A percentile compares a stretch with the other conserved stretches of the same genome.
phyloP scores from a whole-genome alignment of 2,888 invertebrate genomes.

The Pseudococcus jackbeardsleyi region DNA sequence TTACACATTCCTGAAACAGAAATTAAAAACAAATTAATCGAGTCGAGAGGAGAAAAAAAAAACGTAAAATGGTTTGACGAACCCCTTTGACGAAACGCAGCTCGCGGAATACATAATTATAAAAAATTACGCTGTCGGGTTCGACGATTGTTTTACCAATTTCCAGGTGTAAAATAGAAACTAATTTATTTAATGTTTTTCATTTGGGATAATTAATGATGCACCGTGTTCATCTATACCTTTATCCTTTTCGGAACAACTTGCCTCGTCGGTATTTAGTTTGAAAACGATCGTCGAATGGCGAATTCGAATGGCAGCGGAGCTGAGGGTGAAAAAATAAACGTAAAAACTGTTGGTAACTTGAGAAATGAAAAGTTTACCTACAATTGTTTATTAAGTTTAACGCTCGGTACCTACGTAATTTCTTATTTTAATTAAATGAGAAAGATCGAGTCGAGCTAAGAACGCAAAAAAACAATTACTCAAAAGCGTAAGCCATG shows the following conservation, averaged over 20 bases:
- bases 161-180: neutral
- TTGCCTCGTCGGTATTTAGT: neutral
- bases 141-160: neutral
- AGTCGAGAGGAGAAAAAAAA: no score
- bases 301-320: no score
- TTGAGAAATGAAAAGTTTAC: slow-evolving; percentile 3
- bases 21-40: no score
- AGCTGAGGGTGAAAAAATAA: no score
- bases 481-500: neutral
- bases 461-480: slow-evolving; percentile 16
- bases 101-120: no score
- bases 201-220: neutral
- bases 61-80: no score
- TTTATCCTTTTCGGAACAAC: neutral
- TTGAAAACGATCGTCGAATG: neutral
- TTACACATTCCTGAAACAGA: no score
- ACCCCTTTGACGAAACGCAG: no score
- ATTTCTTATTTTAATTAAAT: slow-evolving; percentile 34
- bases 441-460: slow-evolving; percentile 3
- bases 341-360: neutral
- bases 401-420: neutral
- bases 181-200: neutral
- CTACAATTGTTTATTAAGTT: slow-evolving; percentile 8
- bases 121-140: neutral
- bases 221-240: neutral